Evolutionary conservation across 1,140 invertebrate species (phyloP), one percentile per base, ranked within the genome.

Genomic region (Alviniconcha marisindica): DNA sequence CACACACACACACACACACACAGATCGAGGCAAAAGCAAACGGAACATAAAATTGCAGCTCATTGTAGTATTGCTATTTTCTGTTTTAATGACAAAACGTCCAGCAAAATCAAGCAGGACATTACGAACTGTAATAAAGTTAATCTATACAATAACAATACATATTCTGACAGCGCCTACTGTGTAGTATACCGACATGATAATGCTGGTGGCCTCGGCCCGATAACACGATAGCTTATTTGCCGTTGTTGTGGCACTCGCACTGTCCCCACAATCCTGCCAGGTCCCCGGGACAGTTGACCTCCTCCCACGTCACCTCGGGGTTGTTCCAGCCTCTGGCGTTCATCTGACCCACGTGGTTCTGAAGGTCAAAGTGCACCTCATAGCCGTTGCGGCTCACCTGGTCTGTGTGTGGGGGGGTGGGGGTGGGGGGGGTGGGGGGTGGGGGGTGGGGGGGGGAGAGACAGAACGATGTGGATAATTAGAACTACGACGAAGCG

Each of bases 291-390:
- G 87, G 69, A 82, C 89, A 89, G 51, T 81, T 78, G 1, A 83
- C 83, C 1, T 60, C 78, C 66, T 89, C 87, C 87, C 87, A 89
- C 36, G 88, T 89, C 7, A 88, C 86, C 80, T 90, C 89, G 18
- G 88, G 86, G 79, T 90, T 90, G 54, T 78, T 40, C 89, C 88
- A 89, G 18, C 88, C 88, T 0, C 88, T 18, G 12, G 3, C 42
- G 0, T 85, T 42, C 48, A 89, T 84, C 28, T 80, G 78, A 0
- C 74, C 84, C 10, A 83, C 84, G 36, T 80, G 48, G 81, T 90
- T 85, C 85, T 89, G 88, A 15, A 90, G 84, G 40, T 90, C 89
- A 81, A 90, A 89, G 42, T 90, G 89, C 1, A 83, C 78, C 42
- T 82, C 85, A 73, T 90, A 90, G 1, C 89, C 89, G 48, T 88